phyloP scores from a whole-genome alignment of 2,797 vertebrate genomes.

The Eleutherodactylus coqui region DNA sequence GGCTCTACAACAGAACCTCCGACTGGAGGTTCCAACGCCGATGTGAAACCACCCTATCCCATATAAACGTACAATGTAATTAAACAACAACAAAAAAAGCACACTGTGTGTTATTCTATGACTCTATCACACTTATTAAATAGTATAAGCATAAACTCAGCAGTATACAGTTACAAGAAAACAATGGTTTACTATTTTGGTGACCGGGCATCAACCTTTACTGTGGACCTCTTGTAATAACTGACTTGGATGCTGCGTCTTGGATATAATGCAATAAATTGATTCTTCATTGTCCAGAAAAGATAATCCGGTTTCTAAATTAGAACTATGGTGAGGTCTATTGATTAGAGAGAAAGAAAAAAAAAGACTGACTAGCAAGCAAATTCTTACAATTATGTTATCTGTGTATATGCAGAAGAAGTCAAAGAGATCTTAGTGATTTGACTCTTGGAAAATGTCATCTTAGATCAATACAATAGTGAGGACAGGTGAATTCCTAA shows the following conservation, averaged over 20 bases:
- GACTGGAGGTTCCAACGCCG: too few species aligned
- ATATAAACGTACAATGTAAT: too few species aligned
- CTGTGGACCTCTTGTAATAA: background rate
- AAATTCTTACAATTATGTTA: slow-evolving; percentile 18
- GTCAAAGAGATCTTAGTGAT: background rate
- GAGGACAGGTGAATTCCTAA: background rate
- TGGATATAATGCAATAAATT: slow-evolving; percentile 18
- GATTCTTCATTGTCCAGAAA: slow-evolving; percentile 10
- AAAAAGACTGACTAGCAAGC: background rate
- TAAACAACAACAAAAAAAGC: background rate
- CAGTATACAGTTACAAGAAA: background rate
- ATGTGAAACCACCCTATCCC: too few species aligned
- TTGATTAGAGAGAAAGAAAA: slow-evolving; percentile 25
- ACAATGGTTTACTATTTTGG: background rate
- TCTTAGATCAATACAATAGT: background rate
- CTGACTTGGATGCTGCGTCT: background rate
- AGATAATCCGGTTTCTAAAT: background rate
- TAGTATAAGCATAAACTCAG: background rate
- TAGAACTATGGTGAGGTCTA: background rate
- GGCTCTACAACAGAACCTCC: too few species aligned
- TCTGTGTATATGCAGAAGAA: background rate
- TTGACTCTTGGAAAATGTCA: background rate
- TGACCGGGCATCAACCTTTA: background rate
- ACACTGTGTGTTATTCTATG: background rate
- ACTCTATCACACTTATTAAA: background rate